A percentile compares a stretch with the other conserved stretches of the same genome.
phyloP scores from a whole-genome alignment of 1,140 invertebrate genomes.

The Brachionus rubens region DNA sequence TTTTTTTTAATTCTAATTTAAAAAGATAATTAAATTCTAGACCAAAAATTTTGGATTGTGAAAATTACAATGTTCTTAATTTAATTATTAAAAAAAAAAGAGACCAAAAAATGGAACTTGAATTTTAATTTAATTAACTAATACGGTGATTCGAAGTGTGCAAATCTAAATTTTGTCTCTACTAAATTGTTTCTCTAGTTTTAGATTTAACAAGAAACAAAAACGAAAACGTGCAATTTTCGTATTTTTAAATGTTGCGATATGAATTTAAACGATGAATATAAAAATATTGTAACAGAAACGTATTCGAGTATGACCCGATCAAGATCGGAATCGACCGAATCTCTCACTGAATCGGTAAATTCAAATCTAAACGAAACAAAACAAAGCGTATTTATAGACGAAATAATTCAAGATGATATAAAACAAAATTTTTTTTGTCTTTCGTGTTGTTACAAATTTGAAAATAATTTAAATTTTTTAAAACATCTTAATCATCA shows the following conservation, averaged over 20 bases:
- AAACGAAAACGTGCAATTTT: too few species aligned
- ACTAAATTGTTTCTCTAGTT: too few species aligned
- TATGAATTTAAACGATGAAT: conserved; percentile 31
- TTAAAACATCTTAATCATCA: background rate
- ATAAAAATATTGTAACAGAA: background rate
- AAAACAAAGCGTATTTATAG: conserved; percentile 1
- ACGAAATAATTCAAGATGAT: conserved; percentile 15
- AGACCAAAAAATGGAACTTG: background rate
- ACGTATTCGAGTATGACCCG: background rate
- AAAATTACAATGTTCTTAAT: conserved; percentile 19
- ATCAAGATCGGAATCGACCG: conserved; percentile 19
- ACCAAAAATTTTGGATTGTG: conserved; percentile 32
- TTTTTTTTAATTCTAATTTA: conserved; percentile 26
- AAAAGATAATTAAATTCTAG: conserved; percentile 41
- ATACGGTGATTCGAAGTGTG: too few species aligned
- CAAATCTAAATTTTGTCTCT: too few species aligned
- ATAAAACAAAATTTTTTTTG: background rate
- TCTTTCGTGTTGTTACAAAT: conserved; percentile 8
- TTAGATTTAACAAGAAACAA: too few species aligned
- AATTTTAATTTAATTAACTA: conserved; percentile 33
- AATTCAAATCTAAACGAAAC: conserved; percentile 2
- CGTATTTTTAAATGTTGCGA: conserved; percentile 21
- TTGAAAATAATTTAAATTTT: background rate
- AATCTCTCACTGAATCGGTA: conserved; percentile 3
- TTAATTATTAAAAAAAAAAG: conserved; percentile 24